Evolutionary conservation across 2,797 vertebrate species (phyloP).

Genomic region (Channallabes apus): DNA sequence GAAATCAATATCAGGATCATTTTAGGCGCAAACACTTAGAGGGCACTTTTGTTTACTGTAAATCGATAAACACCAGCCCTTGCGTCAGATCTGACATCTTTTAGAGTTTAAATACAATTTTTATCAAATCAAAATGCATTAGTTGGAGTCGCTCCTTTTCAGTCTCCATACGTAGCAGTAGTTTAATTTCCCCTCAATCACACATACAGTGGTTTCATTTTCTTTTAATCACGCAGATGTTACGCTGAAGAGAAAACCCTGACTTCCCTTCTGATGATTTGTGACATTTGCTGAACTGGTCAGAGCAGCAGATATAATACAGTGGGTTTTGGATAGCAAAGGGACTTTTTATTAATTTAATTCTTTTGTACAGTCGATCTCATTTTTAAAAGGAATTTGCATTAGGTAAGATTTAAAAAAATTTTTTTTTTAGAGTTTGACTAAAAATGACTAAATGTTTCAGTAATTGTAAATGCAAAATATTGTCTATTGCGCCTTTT

Average conservation of each 20-base stretch:
- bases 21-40: conserved; percentile 11
- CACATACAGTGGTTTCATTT: not conserved
- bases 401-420: not conserved
- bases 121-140: not conserved
- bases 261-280: not conserved
- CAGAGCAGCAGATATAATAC: not conserved
- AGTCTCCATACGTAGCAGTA: not conserved
- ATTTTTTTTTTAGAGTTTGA: no score
- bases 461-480: not conserved
- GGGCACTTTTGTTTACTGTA: conserved; percentile 35
- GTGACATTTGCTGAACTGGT: not conserved
- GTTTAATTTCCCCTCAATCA: not conserved
- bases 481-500: not conserved
- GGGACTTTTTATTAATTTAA: not conserved
- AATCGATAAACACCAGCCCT: conserved; percentile 9
- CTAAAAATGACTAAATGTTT: not conserved
- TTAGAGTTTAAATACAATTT: not conserved
- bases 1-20: conserved; percentile 46
- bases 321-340: not conserved
- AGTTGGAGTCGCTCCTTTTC: not conserved
- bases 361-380: not conserved
- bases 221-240: not conserved
- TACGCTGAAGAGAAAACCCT: not conserved
- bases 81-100: not conserved
- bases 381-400: not conserved